Conservation (phyloP, 1,140 invertebrate genomes). For the Sycophaga agraensis region DNA sequence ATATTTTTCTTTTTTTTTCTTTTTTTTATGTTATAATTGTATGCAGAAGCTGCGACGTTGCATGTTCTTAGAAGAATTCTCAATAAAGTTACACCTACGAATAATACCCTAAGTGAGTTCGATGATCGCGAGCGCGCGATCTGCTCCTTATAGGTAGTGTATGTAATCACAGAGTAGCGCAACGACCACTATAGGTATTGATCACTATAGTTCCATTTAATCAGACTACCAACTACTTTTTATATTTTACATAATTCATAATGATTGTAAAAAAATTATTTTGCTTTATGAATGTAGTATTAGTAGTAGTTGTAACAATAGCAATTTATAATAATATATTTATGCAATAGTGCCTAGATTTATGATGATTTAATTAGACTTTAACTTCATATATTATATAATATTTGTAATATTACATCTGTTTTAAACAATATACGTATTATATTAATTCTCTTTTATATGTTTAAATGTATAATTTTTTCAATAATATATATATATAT, state of each 20-base stretch:
- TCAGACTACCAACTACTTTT: background rate
- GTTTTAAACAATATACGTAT: constrained; percentile 13
- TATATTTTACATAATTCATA: background rate
- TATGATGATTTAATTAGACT: no score
- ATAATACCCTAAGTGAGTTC: constrained; percentile 14
- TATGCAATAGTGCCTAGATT: no score
- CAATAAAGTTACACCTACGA: background rate
- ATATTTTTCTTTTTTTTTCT: background rate
- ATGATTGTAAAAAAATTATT: no score
- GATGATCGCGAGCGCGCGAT: constrained; percentile 25
- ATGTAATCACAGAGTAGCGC: constrained; percentile 49
- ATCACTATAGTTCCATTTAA: constrained; percentile 28
- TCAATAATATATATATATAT: background rate
- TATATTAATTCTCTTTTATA: background rate
- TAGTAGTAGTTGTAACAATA: no score
- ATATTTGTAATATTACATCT: background rate
- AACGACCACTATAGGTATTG: constrained; percentile 40
- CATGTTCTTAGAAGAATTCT: background rate
- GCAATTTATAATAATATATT: no score
- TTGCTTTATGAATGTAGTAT: no score
- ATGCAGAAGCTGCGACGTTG: background rate
- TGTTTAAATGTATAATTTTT: background rate
- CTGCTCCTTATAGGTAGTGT: constrained; percentile 32
- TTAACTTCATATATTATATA: background rate
- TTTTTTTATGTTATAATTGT: background rate